Evolutionary conservation across 2,113 vertebrate species (phyloP).

Genomic region (Pavo muticus): DNA sequence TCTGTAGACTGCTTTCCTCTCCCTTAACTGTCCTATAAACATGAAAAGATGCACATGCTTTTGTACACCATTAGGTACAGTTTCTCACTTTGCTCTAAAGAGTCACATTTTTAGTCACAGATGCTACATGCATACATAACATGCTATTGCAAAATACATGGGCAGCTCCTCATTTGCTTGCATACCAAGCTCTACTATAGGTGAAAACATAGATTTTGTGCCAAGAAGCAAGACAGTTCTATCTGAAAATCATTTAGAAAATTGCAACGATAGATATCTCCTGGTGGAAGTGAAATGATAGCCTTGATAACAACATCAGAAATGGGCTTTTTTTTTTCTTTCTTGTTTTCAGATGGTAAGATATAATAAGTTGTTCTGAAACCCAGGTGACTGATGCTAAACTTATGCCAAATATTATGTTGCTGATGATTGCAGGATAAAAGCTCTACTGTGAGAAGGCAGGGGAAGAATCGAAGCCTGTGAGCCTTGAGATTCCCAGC

Average conservation of each 20-base stretch:
- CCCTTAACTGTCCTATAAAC: background rate
- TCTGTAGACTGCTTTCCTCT: background rate
- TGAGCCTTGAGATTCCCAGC: background rate
- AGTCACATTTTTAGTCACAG: background rate
- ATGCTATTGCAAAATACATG: background rate
- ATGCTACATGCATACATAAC: background rate
- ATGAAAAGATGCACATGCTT: background rate
- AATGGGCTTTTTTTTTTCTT: background rate
- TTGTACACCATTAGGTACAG: background rate
- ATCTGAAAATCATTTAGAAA: conserved; percentile 26
- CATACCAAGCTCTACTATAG: background rate
- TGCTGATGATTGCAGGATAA: background rate
- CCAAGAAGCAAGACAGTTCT: background rate
- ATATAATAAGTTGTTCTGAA: background rate
- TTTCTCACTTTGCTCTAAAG: background rate
- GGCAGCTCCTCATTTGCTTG: background rate
- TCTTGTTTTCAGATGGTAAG: background rate
- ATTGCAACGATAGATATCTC: background rate
- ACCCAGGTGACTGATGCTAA: background rate
- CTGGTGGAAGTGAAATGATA: conserved; percentile 1
- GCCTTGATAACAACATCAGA: background rate
- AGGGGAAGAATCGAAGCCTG: background rate
- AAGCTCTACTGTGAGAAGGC: background rate
- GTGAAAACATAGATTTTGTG: conserved; percentile 9
- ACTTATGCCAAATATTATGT: background rate